Conservation (phyloP, 2,888 invertebrate species). For the Ormia ochracea region DNA sequence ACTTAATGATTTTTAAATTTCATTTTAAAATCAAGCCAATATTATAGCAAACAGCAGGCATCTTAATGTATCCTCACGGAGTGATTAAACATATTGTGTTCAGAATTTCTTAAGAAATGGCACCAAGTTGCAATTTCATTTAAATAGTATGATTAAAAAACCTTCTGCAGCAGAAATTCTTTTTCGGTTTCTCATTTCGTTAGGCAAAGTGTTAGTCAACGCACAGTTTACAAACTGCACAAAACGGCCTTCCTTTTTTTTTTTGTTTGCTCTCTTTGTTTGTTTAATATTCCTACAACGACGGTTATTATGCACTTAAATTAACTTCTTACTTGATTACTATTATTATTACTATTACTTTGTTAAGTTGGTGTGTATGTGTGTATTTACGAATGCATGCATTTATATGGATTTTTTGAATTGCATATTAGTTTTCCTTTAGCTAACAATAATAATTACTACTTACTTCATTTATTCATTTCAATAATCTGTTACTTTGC, state of each 20-base stretch:
- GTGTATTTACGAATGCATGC: not conserved
- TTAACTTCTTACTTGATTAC: slow-evolving; percentile 1
- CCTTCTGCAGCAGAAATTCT: not conserved
- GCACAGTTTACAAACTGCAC: slow-evolving; percentile 29
- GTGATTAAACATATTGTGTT: too few species aligned
- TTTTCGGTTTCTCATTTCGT: not conserved
- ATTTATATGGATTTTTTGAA: slow-evolving; percentile 11
- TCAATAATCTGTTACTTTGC: slow-evolving; percentile 14
- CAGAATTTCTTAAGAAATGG: too few species aligned
- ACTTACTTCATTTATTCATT: slow-evolving; percentile 20
- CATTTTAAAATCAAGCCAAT: too few species aligned
- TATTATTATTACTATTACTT: slow-evolving; percentile 4
- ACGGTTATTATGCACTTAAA: slow-evolving; percentile 21
- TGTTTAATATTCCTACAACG: slow-evolving; percentile 41
- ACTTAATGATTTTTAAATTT: too few species aligned
- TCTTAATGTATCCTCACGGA: too few species aligned
- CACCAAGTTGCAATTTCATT: too few species aligned
- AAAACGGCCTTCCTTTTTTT: not conserved
- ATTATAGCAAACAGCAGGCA: too few species aligned
- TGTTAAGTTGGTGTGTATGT: not conserved
- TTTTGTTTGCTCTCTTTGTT: too few species aligned
- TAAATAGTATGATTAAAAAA: not conserved
- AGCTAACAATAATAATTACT: slow-evolving; percentile 42
- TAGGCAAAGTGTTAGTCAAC: slow-evolving; percentile 5
- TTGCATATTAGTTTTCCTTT: slow-evolving; percentile 36